Evolutionary conservation across 2,113 vertebrate species (phyloP).

Genomic region (Bubo blakistoni): DNA sequence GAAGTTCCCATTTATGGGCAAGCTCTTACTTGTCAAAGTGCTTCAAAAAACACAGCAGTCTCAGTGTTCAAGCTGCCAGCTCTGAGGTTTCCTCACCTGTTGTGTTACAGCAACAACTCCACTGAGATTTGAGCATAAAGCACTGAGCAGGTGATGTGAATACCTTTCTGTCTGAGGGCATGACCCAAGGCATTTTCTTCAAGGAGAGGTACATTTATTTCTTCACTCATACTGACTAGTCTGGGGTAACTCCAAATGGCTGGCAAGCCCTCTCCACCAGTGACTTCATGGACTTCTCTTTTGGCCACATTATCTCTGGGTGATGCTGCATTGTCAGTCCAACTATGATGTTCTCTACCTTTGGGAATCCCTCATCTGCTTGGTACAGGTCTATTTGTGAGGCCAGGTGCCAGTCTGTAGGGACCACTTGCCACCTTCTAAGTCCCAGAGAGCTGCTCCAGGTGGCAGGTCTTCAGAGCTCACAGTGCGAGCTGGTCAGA

Average conservation of each 20-base stretch:
- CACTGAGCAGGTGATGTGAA: not conserved
- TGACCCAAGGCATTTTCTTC: not conserved
- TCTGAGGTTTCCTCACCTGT: not conserved
- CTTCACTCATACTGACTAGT: not conserved
- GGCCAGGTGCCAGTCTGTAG: not conserved
- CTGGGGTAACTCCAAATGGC: not conserved
- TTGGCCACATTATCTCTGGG: not conserved
- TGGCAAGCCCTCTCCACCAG: not conserved
- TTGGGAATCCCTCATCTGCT: not conserved
- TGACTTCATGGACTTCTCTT: not conserved
- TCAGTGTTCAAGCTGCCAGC: not conserved
- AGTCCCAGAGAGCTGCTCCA: not conserved
- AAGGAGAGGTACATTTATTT: not conserved
- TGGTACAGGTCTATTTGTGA: not conserved
- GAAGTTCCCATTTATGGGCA: not conserved
- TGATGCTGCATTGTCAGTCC: not conserved
- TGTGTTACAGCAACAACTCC: not conserved
- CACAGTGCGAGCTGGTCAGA: not conserved
- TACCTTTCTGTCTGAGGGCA: not conserved
- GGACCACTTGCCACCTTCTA: not conserved
- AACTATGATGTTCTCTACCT: not conserved
- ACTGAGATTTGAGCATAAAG: not conserved
- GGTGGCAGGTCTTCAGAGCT: not conserved
- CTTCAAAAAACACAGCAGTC: not conserved
- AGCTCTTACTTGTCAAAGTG: not conserved